A percentile compares a stretch with the other conserved stretches of the same genome.
phyloP scores from a whole-genome alignment of 1,140 invertebrate species.

The Leptinotarsa undecemlineata region DNA sequence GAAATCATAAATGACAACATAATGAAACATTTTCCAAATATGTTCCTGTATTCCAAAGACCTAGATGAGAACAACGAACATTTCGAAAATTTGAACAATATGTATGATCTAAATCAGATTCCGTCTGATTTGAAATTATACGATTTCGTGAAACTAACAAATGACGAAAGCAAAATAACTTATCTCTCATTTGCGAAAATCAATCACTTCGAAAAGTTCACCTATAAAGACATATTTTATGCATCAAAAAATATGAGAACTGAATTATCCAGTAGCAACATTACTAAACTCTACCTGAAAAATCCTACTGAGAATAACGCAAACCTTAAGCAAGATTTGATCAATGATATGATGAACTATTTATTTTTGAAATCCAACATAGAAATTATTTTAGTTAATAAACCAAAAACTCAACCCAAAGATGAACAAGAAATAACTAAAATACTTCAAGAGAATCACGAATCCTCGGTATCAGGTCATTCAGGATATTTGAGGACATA shows the following conservation, averaged over 20 bases:
- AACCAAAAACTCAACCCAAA: slow-evolving; percentile 17
- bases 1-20: slow-evolving; percentile 40
- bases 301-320: slow-evolving; percentile 20
- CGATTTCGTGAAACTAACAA: slow-evolving; percentile 31
- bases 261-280: slow-evolving; percentile 23
- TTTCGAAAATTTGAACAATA: slow-evolving; percentile 34
- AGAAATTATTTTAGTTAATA: slow-evolving; percentile 29
- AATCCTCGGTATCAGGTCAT: slow-evolving; percentile 28
- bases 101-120: slow-evolving; percentile 34
- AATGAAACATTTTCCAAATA: slow-evolving; percentile 39
- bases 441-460: slow-evolving; percentile 51
- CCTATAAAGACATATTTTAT: slow-evolving; percentile 47
- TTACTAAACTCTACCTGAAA: slow-evolving; percentile 20
- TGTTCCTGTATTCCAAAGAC: slow-evolving; percentile 43
- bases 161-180: slow-evolving; percentile 34
- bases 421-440: slow-evolving; percentile 44
- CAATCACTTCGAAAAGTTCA: slow-evolving; percentile 44
- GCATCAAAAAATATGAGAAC: slow-evolving; percentile 33
- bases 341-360: slow-evolving; percentile 33
- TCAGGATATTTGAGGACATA: neutral
- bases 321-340: slow-evolving; percentile 37
- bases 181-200: slow-evolving; percentile 41
- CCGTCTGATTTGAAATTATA: slow-evolving; percentile 29
- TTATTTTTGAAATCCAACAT: slow-evolving; percentile 25
- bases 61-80: slow-evolving; percentile 43